Evolutionary conservation across 1,140 invertebrate genomes (phyloP), one percentile per base, ranked within the genome.

Genomic region (Euura saliciscinereae): DNA sequence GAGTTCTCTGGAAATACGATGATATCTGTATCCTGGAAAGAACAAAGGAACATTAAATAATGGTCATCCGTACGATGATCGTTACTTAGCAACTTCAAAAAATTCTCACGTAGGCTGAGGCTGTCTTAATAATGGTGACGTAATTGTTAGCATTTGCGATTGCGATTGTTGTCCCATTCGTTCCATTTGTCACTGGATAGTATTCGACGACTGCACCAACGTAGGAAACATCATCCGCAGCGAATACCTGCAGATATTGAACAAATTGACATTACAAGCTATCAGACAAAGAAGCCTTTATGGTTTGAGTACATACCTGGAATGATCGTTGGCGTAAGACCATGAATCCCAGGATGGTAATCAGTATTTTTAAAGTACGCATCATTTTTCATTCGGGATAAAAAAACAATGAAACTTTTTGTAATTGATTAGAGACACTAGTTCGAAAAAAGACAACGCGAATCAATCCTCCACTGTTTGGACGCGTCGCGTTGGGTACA

Each of bases 1-100:
- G 91, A 91, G 78, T 90, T 88, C 84, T 97, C 96, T 0, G 96
- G 95, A 80, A 97, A 97, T 2, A 97, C 93, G 4, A 97, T 88
- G 11, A 97, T 95, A 74, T 97, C 92, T 0, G 89, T 91, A 68
- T 87, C 83, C 92, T 94, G 72, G 46, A 83, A 81, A 75, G 68
- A 42, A 67, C 44, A 6, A 59, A 59, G 10, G 6, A 59, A 59
- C 13, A 28, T 28, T 28, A 28, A 28, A 28, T 28, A 28, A 28
- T 28, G 28, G 28, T 28, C 28, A 28, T 28, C 28, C 28, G 28
- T 28, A 28, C 1, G 1, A 28, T 28, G 28, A 28, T 28, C 28
- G 28, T 28, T 28, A 28, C 28, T 28, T 28, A 28, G 28, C 28
- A 28, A 28, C 28, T 28, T 28, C 13, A 11, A 59, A 59, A 6